Conservation (phyloP, 2,113 vertebrate species). For the Pedionomus torquatus region DNA sequence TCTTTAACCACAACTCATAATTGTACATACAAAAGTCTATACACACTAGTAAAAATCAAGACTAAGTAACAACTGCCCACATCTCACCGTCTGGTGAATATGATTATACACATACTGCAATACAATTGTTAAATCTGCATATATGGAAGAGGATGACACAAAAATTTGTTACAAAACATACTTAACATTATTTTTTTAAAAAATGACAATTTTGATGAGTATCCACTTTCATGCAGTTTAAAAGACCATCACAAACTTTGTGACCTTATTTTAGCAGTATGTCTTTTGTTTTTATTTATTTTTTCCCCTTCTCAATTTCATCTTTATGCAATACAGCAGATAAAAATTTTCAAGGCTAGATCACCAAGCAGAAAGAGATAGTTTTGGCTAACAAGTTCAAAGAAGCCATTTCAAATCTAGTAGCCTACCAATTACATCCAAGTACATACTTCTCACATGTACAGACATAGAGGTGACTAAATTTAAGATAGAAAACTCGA, state of each 20-base stretch:
- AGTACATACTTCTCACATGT: background rate
- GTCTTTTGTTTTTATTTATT: background rate
- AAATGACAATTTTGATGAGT: background rate
- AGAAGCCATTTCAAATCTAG: background rate
- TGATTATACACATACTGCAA: background rate
- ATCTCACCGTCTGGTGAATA: background rate
- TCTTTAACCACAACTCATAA: background rate
- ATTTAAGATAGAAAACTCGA: background rate
- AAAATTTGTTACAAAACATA: background rate
- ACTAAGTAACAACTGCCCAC: background rate
- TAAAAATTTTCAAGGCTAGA: background rate
- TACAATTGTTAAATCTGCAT: background rate
- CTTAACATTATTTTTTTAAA: background rate
- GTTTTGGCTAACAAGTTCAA: background rate
- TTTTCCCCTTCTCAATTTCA: background rate
- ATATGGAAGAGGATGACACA: accelerated
- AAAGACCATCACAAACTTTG: background rate
- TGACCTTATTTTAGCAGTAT: background rate
- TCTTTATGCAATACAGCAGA: background rate
- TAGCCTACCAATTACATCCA: background rate
- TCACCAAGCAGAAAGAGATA: background rate
- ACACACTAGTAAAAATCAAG: background rate
- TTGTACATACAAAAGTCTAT: background rate
- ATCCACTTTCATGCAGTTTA: background rate
- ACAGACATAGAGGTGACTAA: background rate